Base-by-base conservation (phyloP, 2,797 vertebrate species). In the Manis javanica region DNA sequence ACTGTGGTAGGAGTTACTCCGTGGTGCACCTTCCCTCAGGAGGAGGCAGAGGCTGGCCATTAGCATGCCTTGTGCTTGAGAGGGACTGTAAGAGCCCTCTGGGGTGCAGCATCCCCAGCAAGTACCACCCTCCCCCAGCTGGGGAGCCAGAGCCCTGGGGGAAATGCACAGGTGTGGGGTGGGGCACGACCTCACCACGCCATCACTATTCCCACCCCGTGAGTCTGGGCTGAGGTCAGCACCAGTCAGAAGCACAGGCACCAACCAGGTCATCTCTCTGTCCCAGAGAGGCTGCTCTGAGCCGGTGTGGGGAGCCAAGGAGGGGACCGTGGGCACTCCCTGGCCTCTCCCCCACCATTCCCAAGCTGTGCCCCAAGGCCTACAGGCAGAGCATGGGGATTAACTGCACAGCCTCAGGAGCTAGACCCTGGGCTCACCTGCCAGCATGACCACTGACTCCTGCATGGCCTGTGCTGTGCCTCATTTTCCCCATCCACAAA, bases 101-200 rank as follows among this genome's bases (percentile, higher is more conserved):
- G 3, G 23, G 55, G 7, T 11, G 0, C 8, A 26, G 46, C 14
- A 7, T 23, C 49, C 10, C 26, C 49, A 31, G 53, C 12, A 82
- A 61, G 24, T 51, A 12, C 46, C 31, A 14, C n/a, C 16, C 31
- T 55, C 34, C 8, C 75, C 49, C 1, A 34, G 46, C 5, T 16
- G 13, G 16, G 14, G 93, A 59, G 7, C 15, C 29, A 63, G 29
- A 26, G 12, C 2, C 69, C 74, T 29, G 18, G 63, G 31, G 4
- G 42, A 71, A 31, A 39, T 16, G 66, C 29, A 14, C 46, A 23
- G 75, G 14, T 0, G 2, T 0, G 21, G 23, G 37, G 5, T 0
- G 2, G 55, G n/a, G 6, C 9, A 51, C 29, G 11, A n/a, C 34
- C 31, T 71, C 16, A 16, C 18, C 1, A 3, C 34, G 19, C 26